A percentile compares a stretch with the other conserved stretches of the same genome.
Conservation (phyloP, 2,113 vertebrate genomes). For the Cromileptes altivelis region DNA sequence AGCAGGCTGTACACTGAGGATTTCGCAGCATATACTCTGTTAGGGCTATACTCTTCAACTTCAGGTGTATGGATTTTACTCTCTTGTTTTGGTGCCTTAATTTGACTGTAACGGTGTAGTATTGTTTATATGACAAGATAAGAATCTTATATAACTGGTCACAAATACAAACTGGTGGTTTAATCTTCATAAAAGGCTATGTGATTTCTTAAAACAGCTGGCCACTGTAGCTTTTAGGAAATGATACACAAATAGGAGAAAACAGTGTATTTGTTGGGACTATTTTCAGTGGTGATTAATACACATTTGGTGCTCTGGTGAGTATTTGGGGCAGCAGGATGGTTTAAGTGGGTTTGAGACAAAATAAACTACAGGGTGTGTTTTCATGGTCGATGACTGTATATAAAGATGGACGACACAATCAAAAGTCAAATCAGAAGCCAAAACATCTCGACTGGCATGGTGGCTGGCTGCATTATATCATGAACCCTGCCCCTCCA, state of each 20-base stretch:
- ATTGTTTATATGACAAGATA: neutral
- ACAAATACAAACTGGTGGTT: neutral
- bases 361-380: neutral
- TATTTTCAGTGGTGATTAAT: neutral
- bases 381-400: no score
- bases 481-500: no score
- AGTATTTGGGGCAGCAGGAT: neutral
- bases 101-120: neutral
- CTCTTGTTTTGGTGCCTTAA: neutral
- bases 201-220: neutral
- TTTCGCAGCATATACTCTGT: constrained; percentile 40
- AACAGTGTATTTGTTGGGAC: no score
- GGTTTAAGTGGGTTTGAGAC: neutral
- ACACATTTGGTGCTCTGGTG: neutral
- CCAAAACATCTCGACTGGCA: no score
- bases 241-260: no score
- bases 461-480: no score
- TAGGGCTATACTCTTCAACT: neutral
- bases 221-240: no score
- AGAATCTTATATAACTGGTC: neutral
- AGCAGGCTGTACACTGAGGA: neutral
- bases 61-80: neutral
- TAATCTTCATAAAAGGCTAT: neutral
- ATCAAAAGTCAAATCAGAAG: no score
- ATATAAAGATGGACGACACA: no score